A percentile compares a stretch with the other conserved stretches of the same genome.
Evolutionary conservation across 2,888 invertebrate species (phyloP).

Genomic region (Aphelenchoides bicaudatus): DNA sequence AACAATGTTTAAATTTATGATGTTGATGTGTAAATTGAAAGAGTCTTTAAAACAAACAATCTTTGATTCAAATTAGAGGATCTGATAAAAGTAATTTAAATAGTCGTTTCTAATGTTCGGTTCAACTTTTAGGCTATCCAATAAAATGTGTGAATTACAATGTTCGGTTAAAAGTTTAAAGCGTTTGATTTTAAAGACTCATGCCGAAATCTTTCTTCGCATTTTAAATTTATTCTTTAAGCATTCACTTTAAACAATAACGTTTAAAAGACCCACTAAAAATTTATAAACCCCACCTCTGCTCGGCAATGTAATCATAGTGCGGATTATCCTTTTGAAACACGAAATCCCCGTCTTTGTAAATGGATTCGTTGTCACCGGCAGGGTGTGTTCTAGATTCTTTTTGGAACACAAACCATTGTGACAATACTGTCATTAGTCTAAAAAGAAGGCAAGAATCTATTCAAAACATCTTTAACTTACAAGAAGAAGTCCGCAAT

Average conservation of each 20-base stretch:
- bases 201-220: too few species aligned
- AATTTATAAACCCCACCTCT: conserved; percentile 30
- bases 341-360: conserved; percentile 38
- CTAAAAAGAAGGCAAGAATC: conserved; percentile 50
- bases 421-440: conserved; percentile 42
- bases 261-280: not conserved
- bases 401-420: conserved; percentile 73
- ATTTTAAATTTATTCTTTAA: not conserved
- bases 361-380: conserved; percentile 50
- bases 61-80: too few species aligned
- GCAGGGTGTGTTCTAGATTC: conserved; percentile 65
- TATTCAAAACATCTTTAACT: not conserved
- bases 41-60: conserved; percentile 1
- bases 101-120: too few species aligned
- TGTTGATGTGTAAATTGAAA: too few species aligned
- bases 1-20: too few species aligned
- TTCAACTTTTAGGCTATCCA: too few species aligned
- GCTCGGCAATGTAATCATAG: conserved; percentile 53
- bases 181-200: too few species aligned
- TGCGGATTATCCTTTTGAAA: conserved; percentile 48
- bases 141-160: too few species aligned
- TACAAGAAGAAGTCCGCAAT: conserved; percentile 43
- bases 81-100: too few species aligned
- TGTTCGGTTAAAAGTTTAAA: too few species aligned
- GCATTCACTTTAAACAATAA: not conserved